These are phyloP conservation scores for Ostrea edulis DNA, from an alignment of 1,140 invertebrate species.

Conservation along the genomic window DNA sequence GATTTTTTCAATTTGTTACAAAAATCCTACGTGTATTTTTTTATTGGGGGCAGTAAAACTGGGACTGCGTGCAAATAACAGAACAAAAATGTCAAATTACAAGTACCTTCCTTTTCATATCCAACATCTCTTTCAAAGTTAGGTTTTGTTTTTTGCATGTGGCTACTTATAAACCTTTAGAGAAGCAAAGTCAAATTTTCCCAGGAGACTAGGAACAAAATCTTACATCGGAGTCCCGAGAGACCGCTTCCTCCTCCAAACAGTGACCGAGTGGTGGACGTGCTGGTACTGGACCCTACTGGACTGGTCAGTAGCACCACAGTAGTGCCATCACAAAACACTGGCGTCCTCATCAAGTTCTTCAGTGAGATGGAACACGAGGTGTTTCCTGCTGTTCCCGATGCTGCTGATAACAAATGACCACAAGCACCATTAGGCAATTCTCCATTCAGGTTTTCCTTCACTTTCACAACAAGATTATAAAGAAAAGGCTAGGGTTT, in stretches of 20 bases:
- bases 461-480: too few species aligned
- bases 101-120: not conserved
- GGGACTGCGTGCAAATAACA: not conserved
- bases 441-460: too few species aligned
- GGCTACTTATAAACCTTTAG: not conserved
- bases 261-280: constrained; percentile 69
- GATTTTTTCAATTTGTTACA: not conserved
- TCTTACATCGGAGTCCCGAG: constrained; percentile 72
- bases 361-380: constrained; percentile 75
- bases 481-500: too few species aligned
- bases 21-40: not conserved
- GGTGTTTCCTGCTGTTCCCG: constrained; percentile 66
- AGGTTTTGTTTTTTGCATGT: too few species aligned
- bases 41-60: not conserved
- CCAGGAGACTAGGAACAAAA: not conserved
- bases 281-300: constrained; percentile 65
- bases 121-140: too few species aligned
- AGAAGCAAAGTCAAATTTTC: not conserved
- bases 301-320: constrained; percentile 72
- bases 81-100: not conserved
- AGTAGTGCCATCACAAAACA: constrained; percentile 76
- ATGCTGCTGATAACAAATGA: not conserved
- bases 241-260: constrained; percentile 75
- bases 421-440: not conserved
- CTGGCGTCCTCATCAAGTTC: constrained; percentile 72